Evolutionary conservation across 2,888 invertebrate species (phyloP), one percentile per base, ranked within the genome.

Genomic region (Acholoe squamosa): DNA sequence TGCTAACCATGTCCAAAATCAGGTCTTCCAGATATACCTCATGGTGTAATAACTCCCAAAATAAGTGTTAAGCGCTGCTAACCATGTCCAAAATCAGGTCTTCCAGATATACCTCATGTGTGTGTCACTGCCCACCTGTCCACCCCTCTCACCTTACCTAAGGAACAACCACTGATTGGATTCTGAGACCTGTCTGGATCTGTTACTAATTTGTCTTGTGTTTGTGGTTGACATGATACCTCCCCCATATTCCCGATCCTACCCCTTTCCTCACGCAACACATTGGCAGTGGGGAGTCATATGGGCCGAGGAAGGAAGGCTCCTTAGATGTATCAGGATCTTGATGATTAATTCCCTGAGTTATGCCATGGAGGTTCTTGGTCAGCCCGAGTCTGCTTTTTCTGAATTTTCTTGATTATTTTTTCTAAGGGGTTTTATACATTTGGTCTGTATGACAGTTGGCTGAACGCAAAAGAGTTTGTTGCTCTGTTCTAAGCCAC

Each of bases 161-260:
- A 76, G 25, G n/a, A n/a, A n/a, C 25, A 31, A 10, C 31, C 28
- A 19, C 76, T 76, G 31, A 76, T 76, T 76, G 76, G 76, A 76
- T 76, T 31, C 76, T 25, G 76, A 76, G 0, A 0, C 76, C 76
- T 31, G 3, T 28, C 31, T 76, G 76, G 76, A 25, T 76, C 76
- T 14, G 28, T 76, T 76, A 76, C 76, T 76, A 76, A 76, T 76
- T 76, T 76, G 76, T 31, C 76, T 28, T n/a, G 16, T 76, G 76
- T 31, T 76, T 76, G 76, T 76, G 76, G 76, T 76, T 25, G 25
- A 25, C 28, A 25, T 76, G 76, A 76, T 76, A 76, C 31, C 31
- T n/a, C 1, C 28, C 61, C 76, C 19, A 7, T 28, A 31, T 5
- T 76, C 7, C 25, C 76, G 28, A 28, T 1, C 76, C 61, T 43